Conservation (phyloP, 2,888 invertebrate genomes). For the Acleris literana region DNA sequence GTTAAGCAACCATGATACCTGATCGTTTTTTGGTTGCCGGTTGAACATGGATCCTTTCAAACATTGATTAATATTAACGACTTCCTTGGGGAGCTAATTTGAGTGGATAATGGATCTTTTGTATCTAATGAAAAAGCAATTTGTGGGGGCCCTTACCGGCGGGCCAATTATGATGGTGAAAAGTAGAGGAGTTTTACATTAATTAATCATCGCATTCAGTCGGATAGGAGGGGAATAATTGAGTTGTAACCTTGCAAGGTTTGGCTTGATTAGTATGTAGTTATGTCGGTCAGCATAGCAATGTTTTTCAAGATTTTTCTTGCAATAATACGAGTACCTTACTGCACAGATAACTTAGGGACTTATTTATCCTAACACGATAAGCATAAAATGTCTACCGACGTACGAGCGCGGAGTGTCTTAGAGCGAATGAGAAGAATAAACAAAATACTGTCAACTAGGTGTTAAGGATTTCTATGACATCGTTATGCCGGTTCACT, state of each 20-base stretch:
- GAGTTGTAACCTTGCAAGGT: constrained; percentile 43
- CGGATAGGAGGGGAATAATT: constrained; percentile 45
- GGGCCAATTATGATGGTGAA: constrained; percentile 68
- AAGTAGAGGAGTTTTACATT: constrained; percentile 60
- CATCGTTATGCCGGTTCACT: too few relatives aligned
- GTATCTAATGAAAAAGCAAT: constrained; percentile 78
- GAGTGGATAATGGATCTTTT: constrained; percentile 80
- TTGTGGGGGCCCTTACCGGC: constrained; percentile 56
- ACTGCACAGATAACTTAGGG: too few relatives aligned
- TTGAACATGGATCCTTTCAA: constrained; percentile 58
- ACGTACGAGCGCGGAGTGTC: too few relatives aligned
- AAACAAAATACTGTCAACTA: too few relatives aligned
- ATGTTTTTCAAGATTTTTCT: neutral
- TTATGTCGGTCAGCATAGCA: constrained; percentile 9
- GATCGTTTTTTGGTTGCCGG: constrained; percentile 29
- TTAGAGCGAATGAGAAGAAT: too few relatives aligned
- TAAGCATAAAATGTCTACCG: too few relatives aligned
- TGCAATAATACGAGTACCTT: too few relatives aligned
- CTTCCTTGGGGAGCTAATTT: constrained; percentile 76
- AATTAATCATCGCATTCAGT: constrained; percentile 62
- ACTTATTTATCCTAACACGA: too few relatives aligned
- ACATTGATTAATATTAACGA: constrained; percentile 80
- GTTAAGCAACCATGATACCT: neutral
- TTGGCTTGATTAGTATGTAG: constrained; percentile 39
- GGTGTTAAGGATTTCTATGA: too few relatives aligned